Evolutionary conservation across 2,888 invertebrate species (phyloP).

Genomic region (Sphaerophoria rueppellii): DNA sequence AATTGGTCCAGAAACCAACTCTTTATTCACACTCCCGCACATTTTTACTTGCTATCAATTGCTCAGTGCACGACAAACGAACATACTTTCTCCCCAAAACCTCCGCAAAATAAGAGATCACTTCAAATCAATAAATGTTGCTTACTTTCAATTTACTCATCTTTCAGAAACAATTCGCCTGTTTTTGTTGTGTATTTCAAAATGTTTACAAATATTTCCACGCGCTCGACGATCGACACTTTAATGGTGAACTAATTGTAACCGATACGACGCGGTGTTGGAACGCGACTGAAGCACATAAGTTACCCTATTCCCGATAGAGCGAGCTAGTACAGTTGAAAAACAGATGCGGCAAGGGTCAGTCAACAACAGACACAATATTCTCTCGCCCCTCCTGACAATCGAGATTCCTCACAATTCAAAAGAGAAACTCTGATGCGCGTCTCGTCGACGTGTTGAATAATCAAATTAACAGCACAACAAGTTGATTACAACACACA

Average conservation of each 20-base stretch:
- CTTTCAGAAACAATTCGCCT: conserved; percentile 21
- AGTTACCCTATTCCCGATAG: conserved; percentile 29
- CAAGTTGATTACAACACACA: conserved; percentile 27
- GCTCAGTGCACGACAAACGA: background rate
- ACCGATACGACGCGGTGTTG: conserved; percentile 41
- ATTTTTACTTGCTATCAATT: conserved; percentile 5
- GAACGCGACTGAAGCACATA: conserved; percentile 46
- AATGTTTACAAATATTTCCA: conserved; percentile 54
- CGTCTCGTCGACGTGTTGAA: conserved; percentile 41
- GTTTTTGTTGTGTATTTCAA: conserved; percentile 41
- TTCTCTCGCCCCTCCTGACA: conserved; percentile 12
- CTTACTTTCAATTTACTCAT: conserved; percentile 71
- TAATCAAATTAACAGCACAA: conserved; percentile 22
- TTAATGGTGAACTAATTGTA: conserved; percentile 34
- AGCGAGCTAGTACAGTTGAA: background rate
- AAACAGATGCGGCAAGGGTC: conserved; percentile 56
- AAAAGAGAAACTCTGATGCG: conserved; percentile 60
- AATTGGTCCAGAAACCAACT: conserved; percentile 13
- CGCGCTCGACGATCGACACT: background rate
- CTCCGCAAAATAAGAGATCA: background rate
- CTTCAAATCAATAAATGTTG: conserved; percentile 38
- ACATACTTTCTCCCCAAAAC: conserved; percentile 35
- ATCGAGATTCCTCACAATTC: background rate
- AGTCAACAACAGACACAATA: conserved; percentile 30
- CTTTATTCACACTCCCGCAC: conserved; percentile 19